Evolutionary conservation across 2,113 vertebrate species (phyloP), one percentile per base, ranked within the genome.

Genomic region (Cyphomyrus discorhynchus): DNA sequence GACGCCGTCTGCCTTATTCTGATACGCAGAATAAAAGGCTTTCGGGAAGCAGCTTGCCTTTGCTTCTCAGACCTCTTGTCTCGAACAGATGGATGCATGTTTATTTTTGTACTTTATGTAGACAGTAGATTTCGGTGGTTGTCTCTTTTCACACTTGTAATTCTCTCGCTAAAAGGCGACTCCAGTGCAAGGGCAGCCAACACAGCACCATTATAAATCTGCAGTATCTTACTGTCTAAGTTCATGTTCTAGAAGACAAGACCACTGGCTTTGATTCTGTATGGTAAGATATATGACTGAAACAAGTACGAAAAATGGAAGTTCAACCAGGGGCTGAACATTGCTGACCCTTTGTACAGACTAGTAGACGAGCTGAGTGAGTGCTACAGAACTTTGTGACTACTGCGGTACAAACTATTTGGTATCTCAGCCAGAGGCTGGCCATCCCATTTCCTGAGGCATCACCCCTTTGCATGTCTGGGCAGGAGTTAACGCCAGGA

Each of bases 81-180:
- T 27, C 24, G 49, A 39, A 56, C 31, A 24, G 77, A 83, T 35
- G 49, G 47, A 10, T 82, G 31, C 70, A 82, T 89, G 50, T 82
- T 56, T 42, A n/a, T 53, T 77, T 83, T 50, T 45, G 74, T 88
- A 74, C 88, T 53, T 56, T 11, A 77, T 56, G 70, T 27, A 24
- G 15, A 15, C 85, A 56, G 50, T 35, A 56, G 74, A 8, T 77
- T 80, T 89, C 19, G 45, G 50, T 39, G 50, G 49, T 56, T 45
- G 88, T 52, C 88, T 89, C 47, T 83, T 21, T 56, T 82, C 35
- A 89, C 77, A 42, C 47, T 88, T 70, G 47, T 50, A 70, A 88
- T 74, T 31, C 50, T 89, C 88, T 35, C 35, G 31, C 31, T 80
- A 53, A 82, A 89, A 89, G 49, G 50, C 74, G 10, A 80, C 88